phyloP scores from a whole-genome alignment of 2,113 vertebrate species.

The Halichoerus grypus region DNA sequence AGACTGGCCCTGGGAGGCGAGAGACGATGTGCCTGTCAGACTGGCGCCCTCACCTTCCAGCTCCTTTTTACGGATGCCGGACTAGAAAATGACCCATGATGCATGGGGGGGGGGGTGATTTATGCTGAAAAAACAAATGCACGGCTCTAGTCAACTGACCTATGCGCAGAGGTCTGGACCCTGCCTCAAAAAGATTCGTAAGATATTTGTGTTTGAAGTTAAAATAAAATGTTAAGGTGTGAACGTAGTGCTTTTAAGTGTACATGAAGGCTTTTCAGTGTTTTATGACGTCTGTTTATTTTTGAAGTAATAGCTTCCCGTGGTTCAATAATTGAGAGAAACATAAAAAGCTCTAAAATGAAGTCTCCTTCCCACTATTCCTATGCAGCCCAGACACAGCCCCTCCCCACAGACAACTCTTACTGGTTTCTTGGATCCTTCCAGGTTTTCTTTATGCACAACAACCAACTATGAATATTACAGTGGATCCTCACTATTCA shows the following conservation, averaged over 20 bases:
- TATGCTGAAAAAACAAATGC: neutral
- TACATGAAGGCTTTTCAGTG: neutral
- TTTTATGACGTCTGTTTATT: neutral
- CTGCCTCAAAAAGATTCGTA: neutral
- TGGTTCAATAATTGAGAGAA: neutral
- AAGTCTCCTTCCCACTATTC: neutral
- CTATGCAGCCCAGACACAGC: neutral
- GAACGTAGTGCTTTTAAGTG: neutral
- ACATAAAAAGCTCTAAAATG: neutral
- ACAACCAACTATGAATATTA: neutral
- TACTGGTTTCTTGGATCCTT: neutral
- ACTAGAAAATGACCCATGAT: neutral
- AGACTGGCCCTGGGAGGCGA: neutral
- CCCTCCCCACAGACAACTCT: neutral
- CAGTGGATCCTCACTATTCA: neutral
- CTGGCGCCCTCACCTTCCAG: neutral
- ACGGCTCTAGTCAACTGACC: neutral
- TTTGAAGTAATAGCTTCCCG: neutral
- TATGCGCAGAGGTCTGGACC: neutral
- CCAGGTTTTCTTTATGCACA: neutral
- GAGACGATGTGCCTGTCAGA: neutral
- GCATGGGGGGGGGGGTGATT: neutral
- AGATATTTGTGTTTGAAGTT: slow-evolving; percentile 29
- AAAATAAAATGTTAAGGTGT: neutral
- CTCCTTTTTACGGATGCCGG: neutral